Evolutionary conservation across 2,797 vertebrate genomes (phyloP).

Genomic region (Tenualosa ilisha): DNA sequence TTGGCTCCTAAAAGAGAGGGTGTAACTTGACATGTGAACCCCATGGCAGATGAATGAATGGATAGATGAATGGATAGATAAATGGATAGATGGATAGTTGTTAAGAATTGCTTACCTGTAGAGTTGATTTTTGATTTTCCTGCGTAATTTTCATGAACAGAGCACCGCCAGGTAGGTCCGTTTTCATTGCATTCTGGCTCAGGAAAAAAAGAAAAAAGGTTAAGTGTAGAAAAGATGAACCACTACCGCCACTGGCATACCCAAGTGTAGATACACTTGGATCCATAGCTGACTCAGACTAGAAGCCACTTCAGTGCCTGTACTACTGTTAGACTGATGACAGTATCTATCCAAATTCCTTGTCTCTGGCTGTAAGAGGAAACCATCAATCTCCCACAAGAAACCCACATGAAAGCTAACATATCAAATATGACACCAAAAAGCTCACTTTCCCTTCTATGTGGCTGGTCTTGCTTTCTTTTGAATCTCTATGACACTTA

Average conservation of each 20-base stretch:
- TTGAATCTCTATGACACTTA: background rate
- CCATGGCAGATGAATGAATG: background rate
- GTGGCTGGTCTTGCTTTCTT: background rate
- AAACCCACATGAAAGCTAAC: constrained; percentile 15
- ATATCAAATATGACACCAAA: background rate
- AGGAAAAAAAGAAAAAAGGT: background rate
- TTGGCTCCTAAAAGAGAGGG: background rate
- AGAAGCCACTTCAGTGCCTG: background rate
- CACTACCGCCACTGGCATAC: background rate
- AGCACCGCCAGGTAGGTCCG: background rate
- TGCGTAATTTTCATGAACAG: background rate
- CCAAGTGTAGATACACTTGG: background rate
- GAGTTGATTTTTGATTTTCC: background rate
- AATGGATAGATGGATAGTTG: background rate
- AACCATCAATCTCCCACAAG: background rate
- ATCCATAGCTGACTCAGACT: background rate
- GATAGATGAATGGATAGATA: background rate
- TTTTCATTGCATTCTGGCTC: background rate
- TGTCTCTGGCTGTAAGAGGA: background rate
- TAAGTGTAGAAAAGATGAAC: background rate
- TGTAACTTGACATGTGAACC: background rate
- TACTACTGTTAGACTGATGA: background rate
- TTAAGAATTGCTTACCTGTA: background rate
- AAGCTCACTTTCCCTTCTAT: background rate
- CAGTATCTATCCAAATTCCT: background rate